A percentile compares a stretch with the other conserved stretches of the same genome.
phyloP scores from a whole-genome alignment of 2,888 invertebrate species.

The Mythimna lalbum region DNA sequence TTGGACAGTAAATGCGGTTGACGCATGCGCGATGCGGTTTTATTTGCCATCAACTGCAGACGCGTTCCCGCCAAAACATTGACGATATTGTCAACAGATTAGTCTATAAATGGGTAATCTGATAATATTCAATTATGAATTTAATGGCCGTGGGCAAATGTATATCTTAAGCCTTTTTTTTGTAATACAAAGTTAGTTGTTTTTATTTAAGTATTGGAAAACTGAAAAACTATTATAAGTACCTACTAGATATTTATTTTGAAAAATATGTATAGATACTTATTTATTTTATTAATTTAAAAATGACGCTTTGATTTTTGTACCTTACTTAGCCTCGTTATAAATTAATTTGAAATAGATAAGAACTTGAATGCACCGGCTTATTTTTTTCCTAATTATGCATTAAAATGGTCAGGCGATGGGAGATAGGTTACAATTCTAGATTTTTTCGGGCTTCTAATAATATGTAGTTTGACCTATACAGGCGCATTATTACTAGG shows the following conservation, averaged over 20 bases:
- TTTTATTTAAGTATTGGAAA: slow-evolving; percentile 3
- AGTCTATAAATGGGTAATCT: not conserved
- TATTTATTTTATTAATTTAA: not conserved
- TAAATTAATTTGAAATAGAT: not conserved
- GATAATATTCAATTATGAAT: not conserved
- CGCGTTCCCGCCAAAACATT: slow-evolving; percentile 41
- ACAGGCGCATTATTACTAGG: no score
- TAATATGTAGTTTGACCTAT: no score
- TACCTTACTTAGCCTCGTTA: not conserved
- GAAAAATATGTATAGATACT: no score
- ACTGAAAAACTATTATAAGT: no score
- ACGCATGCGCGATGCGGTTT: slow-evolving; percentile 58
- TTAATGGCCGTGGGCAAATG: not conserved
- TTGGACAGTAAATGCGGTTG: slow-evolving; percentile 59
- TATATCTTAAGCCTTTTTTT: not conserved
- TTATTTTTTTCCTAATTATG: not conserved
- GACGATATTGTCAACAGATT: not conserved
- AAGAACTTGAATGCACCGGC: not conserved
- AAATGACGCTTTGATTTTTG: no score
- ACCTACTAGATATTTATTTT: not conserved
- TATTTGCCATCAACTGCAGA: slow-evolving; percentile 51
- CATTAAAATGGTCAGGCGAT: not conserved
- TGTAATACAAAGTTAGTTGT: not conserved
- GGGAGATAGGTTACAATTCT: not conserved
- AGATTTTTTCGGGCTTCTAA: no score